Conservation (phyloP, 2,797 vertebrate species). For the Mallotus villosus region DNA sequence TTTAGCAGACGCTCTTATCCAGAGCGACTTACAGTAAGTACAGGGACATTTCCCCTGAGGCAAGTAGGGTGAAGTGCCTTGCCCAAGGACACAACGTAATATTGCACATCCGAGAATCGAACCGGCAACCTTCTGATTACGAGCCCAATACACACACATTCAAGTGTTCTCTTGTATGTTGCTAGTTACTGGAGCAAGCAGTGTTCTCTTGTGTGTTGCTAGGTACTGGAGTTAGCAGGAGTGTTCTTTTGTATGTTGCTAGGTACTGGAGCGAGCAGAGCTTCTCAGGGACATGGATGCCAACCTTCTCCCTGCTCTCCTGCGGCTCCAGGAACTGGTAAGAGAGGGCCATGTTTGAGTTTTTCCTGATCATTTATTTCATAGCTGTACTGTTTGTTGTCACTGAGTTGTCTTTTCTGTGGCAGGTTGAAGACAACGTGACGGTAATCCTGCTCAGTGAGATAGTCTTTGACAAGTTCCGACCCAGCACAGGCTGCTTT, state of each 20-base stretch:
- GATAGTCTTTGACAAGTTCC: conserved; percentile 95
- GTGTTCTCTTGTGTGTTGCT: conserved; percentile 40
- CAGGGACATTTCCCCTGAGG: too few species aligned
- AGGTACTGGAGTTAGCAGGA: conserved; percentile 94
- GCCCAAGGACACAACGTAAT: too few species aligned
- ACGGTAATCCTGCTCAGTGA: conserved; percentile 91
- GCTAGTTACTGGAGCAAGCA: conserved; percentile 90
- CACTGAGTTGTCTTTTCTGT: neutral
- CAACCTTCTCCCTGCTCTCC: conserved; percentile 89
- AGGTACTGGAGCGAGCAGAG: conserved; percentile 96
- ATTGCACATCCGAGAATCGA: too few species aligned
- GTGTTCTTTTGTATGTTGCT: neutral
- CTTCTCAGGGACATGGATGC: conserved; percentile 88
- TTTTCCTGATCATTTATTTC: neutral
- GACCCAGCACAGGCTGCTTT: conserved; percentile 88
- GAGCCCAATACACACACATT: too few species aligned
- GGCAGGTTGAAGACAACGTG: conserved; percentile 89
- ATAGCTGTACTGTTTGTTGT: neutral
- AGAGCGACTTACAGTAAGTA: too few species aligned
- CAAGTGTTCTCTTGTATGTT: neutral
- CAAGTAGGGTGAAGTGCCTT: too few species aligned
- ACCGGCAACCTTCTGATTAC: too few species aligned
- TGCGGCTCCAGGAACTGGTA: conserved; percentile 95
- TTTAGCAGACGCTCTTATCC: too few species aligned
- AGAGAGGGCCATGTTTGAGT: conserved; percentile 52